A percentile compares a stretch with the other conserved stretches of the same genome.
Evolutionary conservation across 2,113 vertebrate species (phyloP).

Genomic region (Merops nubicus): DNA sequence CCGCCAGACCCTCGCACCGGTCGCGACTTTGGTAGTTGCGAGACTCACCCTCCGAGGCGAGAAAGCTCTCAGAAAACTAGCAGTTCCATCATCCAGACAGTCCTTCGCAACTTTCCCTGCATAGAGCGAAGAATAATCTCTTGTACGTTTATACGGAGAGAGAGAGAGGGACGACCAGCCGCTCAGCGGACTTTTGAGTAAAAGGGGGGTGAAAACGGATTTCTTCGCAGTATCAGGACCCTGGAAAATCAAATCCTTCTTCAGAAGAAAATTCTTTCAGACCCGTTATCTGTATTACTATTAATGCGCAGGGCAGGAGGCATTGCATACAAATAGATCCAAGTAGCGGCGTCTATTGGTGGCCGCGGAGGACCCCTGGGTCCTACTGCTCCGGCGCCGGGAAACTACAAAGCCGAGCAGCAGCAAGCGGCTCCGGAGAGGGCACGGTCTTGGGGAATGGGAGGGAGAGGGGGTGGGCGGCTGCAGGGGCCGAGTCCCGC

Average conservation of each 20-base stretch:
- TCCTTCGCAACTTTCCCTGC: slow-evolving; percentile 84
- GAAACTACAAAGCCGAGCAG: slow-evolving; percentile 66
- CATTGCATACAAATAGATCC: slow-evolving; percentile 83
- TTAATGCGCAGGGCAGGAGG: slow-evolving; percentile 79
- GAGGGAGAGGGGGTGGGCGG: neutral
- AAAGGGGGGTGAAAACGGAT: slow-evolving; percentile 1
- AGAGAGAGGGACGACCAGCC: neutral
- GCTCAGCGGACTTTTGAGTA: slow-evolving; percentile 29
- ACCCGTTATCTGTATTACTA: slow-evolving; percentile 75
- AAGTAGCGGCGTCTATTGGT: slow-evolving; percentile 79
- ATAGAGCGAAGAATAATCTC: neutral
- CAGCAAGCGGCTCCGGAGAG: slow-evolving; percentile 42
- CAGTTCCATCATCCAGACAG: slow-evolving; percentile 69
- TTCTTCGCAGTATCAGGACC: slow-evolving; percentile 61
- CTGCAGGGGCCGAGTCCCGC: slow-evolving; percentile 1
- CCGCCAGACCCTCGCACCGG: neutral
- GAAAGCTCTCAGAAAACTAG: slow-evolving; percentile 70
- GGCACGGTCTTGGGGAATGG: neutral
- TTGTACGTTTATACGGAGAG: neutral
- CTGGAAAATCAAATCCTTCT: slow-evolving; percentile 76
- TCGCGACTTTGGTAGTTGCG: neutral
- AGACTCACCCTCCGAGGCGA: slow-evolving; percentile 69
- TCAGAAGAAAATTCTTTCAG: slow-evolving; percentile 75
- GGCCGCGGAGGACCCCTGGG: slow-evolving; percentile 82
- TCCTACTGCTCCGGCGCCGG: slow-evolving; percentile 83